Conservation (phyloP, 2,888 invertebrate species). For the Eremobia ochroleuca region DNA sequence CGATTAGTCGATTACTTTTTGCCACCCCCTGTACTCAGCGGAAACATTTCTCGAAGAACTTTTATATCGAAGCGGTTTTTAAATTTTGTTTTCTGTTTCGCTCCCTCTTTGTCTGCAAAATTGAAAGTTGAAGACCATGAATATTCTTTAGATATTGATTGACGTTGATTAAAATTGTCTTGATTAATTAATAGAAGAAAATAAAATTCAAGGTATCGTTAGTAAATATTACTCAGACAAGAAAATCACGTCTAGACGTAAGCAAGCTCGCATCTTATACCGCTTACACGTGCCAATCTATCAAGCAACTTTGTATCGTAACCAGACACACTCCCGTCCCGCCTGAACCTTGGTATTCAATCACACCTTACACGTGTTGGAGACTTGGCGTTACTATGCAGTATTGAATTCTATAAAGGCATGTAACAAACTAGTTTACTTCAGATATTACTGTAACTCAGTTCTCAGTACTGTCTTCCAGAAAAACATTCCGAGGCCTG, state of each 20-base stretch:
- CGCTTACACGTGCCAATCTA: conserved; percentile 44
- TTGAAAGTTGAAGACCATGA: conserved; percentile 12
- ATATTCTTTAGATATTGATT: conserved; percentile 18
- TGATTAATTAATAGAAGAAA: conserved; percentile 11
- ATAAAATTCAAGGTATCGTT: background rate
- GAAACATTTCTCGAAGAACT: conserved; percentile 46
- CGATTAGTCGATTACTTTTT: conserved; percentile 63
- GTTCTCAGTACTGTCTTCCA: conserved; percentile 39
- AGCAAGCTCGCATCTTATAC: conserved; percentile 2
- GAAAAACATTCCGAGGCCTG: conserved; percentile 6
- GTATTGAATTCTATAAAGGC: background rate
- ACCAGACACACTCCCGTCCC: conserved; percentile 45
- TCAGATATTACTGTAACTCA: conserved; percentile 30
- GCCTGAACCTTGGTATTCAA: conserved; percentile 50
- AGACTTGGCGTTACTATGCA: conserved; percentile 5
- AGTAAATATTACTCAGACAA: conserved; percentile 1
- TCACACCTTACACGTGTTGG: conserved; percentile 32
- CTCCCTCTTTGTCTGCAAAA: conserved; percentile 20
- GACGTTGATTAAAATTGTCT: conserved; percentile 32
- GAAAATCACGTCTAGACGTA: conserved; percentile 8
- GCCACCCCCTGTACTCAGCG: conserved; percentile 44
- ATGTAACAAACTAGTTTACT: conserved; percentile 15
- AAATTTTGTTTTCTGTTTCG: conserved; percentile 19
- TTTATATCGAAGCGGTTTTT: conserved; percentile 50
- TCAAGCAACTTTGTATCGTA: conserved; percentile 47